Base-by-base conservation (phyloP, 2,888 invertebrate genomes). In the Camponotus fellah region DNA sequence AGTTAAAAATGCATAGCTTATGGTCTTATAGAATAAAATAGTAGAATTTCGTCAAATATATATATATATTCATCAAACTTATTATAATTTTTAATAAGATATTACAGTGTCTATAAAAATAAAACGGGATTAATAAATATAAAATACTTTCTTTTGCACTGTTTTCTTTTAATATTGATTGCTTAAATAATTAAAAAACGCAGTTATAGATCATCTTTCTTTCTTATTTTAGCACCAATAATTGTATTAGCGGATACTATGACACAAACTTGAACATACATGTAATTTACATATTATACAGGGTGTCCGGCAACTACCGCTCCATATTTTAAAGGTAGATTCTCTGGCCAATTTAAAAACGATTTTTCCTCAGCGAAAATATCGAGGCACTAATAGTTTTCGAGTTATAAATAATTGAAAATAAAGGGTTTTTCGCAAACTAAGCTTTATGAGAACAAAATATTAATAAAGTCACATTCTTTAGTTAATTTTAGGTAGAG, bases 231-330 rank as follows among this genome's bases (percentile, higher is more conserved):
- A 12, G 3, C 12, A 5, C 21, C 4, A 34, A 12, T 1, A 79
- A 10, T 56, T 3, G 10, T 21, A n/a, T 43, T 56, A 43, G 34
- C 43, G 58, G 9, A 79, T 46, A 21, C 46, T 46, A 71, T 17
- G 40, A 34, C 43, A 37, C 6, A 60, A 46, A 34, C 12, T 46
- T 46, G 0, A 10, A 46, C 12, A 60, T 34, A 3, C n/a, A 69
- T 64, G 17, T 34, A n/a, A 34, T 79, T 79, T 79, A 60, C 72
- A 80, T 60, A n/a, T 46, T 71, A n/a, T n/a, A n/a, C n/a, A n/a
- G n/a, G n/a, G n/a, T n/a, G n/a, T n/a, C n/a, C n/a, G n/a, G n/a
- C n/a, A n/a, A n/a, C n/a, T n/a, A n/a, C n/a, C n/a, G n/a, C n/a
- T n/a, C n/a, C n/a, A n/a, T n/a, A n/a, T n/a, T n/a, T n/a, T n/a